These are phyloP conservation scores for Diplazon laetatorius DNA, from an alignment of 2,888 invertebrate species.

Conservation along the genomic window DNA sequence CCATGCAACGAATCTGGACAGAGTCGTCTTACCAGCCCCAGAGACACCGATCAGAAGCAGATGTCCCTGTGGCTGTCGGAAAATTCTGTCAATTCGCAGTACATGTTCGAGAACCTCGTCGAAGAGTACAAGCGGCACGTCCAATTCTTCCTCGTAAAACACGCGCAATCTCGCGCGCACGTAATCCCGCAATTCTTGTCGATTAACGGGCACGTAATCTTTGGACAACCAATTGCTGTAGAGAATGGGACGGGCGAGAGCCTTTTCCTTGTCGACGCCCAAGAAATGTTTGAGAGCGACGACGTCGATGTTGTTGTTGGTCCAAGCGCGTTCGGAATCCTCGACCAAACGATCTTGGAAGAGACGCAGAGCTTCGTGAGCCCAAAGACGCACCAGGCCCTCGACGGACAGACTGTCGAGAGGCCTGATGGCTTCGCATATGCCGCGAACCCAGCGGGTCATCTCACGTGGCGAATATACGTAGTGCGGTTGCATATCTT, in stretches of 20 bases:
- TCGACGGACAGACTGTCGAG: slow-evolving; percentile 95
- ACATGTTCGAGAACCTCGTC: slow-evolving; percentile 99
- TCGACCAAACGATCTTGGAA: slow-evolving; percentile 98
- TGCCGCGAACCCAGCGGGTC: slow-evolving; percentile 99
- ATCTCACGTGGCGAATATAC: slow-evolving; percentile 99
- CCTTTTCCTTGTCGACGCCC: slow-evolving; percentile 91
- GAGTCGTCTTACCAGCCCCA: slow-evolving; percentile 99
- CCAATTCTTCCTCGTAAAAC: slow-evolving; percentile 99
- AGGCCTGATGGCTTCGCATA: slow-evolving; percentile 98
- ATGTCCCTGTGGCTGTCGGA: slow-evolving; percentile 99
- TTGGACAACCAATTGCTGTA: slow-evolving; percentile 99
- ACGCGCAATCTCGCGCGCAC: slow-evolving; percentile 98
- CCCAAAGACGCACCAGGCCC: slow-evolving; percentile 99
- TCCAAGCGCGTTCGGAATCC: slow-evolving; percentile 97
- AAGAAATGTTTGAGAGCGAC: slow-evolving; percentile 98
- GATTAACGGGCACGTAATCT: slow-evolving; percentile 97
- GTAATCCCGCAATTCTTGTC: slow-evolving; percentile 97
- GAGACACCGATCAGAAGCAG: slow-evolving; percentile 98
- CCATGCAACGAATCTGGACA: slow-evolving; percentile 99
- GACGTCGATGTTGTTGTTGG: slow-evolving; percentile 97
- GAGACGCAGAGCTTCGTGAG: slow-evolving; percentile 98
- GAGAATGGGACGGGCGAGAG: slow-evolving; percentile 96
- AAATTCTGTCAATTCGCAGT: slow-evolving; percentile 98
- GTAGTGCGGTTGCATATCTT: slow-evolving; percentile 99
- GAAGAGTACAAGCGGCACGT: slow-evolving; percentile 98